These are phyloP conservation scores for Cladopsammia gracilis DNA, from an alignment of 64 coral and sea anemone genomes.

Conservation along the genomic window DNA sequence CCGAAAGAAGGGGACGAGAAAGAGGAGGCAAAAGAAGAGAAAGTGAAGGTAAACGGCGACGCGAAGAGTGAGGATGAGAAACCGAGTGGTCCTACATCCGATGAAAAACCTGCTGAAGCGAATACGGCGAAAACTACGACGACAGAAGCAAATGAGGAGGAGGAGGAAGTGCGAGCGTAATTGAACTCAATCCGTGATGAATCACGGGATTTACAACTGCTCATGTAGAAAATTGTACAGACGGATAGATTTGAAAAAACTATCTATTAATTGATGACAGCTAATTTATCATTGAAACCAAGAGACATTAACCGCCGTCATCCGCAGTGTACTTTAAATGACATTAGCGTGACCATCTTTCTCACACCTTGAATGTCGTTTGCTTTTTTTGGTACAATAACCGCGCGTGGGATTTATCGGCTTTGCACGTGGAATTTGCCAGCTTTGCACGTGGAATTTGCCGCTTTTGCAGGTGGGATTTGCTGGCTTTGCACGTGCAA, in stretches of 20 bases:
- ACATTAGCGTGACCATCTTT: not conserved
- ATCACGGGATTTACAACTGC: no score
- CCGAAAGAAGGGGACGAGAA: slow-evolving; percentile 6
- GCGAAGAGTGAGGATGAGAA: slow-evolving; percentile 1
- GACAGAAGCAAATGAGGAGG: not conserved
- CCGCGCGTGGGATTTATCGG: not conserved
- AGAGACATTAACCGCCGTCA: not conserved
- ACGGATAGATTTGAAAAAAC: not conserved
- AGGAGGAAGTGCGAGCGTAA: not conserved
- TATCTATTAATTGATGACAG: slow-evolving; percentile 8
- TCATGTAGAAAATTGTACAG: slow-evolving; percentile 47
- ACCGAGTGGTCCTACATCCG: slow-evolving; percentile 2
- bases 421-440: not conserved
- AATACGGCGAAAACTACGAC: not conserved
- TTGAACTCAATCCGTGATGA: not conserved
- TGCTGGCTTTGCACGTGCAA: no score
- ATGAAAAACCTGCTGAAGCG: slow-evolving; percentile 14
- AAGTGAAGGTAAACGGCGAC: not conserved
- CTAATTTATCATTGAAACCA: slow-evolving; percentile 20
- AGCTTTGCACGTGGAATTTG: not conserved
- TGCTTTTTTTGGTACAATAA: not conserved
- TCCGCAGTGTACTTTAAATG: not conserved
- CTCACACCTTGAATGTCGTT: not conserved
- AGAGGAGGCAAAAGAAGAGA: not conserved
- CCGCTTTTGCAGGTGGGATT: no score